Evolutionary conservation across 64 coral and sea anemone genomes (phyloP), one percentile per base, ranked within the genome.

Genomic region (Platygyra sinensis): DNA sequence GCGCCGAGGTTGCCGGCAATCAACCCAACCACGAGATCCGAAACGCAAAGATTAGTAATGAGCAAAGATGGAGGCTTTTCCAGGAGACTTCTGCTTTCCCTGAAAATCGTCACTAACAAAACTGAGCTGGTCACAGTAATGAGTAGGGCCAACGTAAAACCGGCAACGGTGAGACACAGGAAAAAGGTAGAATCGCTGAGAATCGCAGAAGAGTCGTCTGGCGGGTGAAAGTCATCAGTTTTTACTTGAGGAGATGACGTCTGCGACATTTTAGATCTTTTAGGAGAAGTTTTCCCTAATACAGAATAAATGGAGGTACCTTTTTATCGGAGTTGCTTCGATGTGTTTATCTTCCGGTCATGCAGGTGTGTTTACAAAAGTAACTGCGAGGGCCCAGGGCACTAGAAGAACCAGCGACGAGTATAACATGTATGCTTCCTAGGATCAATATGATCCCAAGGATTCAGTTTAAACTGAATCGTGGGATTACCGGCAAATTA

Each of bases 1-100:
- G 81, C 62, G 3, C 39, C 81, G 62, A 85, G 81, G 33, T 85
- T 85, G 8, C 81, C 81, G n/a, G 81, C 81, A 20, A 85, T 24
- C 14, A 71, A 85, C 32, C 81, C 81, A 24, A 72, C 4, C 32
- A 85, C 20, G 27, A 85, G 63, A 25, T 85, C 81, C 3, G 81
- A 85, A 31, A 85, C 62, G 62, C 81, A 85, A 0, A 85, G 24
- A 49, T 51, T 85, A 5, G 62, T 63, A 24, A 85, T 85, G 62
- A 85, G 81, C 20, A 85, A 28, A 42, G 62, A 69, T 27, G 81
- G 62, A 24, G 81, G 81, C 22, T 63, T 85, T 69, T 85, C 60
- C 0, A 85, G 63, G 10, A 85, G 63, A 11, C 22, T 38, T 24
- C 30, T 30, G 50, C 62, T 51, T 24, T 85, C 81, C 65, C 38